Percentiles rank a stretch among this genome's conserved stretches.
These are phyloP conservation scores for Tichodroma muraria DNA, from an alignment of 2,113 vertebrate species.

Conservation along the genomic window DNA sequence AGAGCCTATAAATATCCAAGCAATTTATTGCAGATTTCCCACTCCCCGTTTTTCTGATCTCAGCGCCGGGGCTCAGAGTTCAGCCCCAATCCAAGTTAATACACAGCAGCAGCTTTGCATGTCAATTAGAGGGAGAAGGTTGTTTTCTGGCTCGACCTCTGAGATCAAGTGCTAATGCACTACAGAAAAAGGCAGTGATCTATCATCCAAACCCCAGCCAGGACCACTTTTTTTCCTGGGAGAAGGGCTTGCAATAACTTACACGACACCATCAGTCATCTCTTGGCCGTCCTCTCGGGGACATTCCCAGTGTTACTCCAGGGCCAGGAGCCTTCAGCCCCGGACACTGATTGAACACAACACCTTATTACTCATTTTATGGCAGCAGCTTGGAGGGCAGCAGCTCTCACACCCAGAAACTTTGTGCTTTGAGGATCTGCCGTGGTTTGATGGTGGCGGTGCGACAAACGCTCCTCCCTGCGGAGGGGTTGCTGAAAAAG, in stretches of 20 bases:
- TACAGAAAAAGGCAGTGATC: background rate
- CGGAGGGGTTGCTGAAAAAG: background rate
- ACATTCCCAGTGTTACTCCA: accelerated
- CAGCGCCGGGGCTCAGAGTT: background rate
- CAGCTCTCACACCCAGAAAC: background rate
- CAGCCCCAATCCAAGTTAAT: background rate
- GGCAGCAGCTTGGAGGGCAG: background rate
- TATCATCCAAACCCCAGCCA: background rate
- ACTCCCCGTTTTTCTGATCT: background rate
- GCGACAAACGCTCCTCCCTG: background rate
- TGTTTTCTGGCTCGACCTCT: background rate
- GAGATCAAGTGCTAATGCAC: conserved; percentile 44
- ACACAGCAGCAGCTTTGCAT: background rate
- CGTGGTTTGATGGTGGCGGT: background rate
- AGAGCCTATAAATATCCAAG: background rate
- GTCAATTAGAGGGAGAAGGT: conserved; percentile 26
- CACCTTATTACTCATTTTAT: background rate
- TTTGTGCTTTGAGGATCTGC: background rate
- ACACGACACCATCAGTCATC: background rate
- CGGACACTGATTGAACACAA: background rate
- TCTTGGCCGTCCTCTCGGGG: background rate
- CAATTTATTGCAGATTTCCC: background rate
- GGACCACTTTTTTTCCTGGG: background rate
- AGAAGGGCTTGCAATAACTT: background rate
- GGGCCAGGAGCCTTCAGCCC: background rate